These are phyloP conservation scores for Biston stratarius DNA, from an alignment of 2,888 invertebrate species.

Conservation along the genomic window DNA sequence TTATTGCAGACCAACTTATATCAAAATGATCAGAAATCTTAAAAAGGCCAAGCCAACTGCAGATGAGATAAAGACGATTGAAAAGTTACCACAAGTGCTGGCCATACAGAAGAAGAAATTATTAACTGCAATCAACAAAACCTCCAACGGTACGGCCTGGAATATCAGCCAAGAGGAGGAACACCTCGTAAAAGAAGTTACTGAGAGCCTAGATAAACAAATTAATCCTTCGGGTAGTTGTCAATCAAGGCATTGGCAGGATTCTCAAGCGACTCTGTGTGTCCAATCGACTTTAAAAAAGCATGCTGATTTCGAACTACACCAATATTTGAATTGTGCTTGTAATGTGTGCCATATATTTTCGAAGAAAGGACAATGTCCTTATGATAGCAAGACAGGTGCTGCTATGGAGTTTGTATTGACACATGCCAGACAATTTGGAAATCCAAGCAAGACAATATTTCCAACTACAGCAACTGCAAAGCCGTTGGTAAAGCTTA, in stretches of 20 bases:
- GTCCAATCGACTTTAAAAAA: neutral
- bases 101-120: slow-evolving; percentile 13
- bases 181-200: neutral
- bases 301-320: neutral
- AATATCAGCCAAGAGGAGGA: neutral
- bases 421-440: slow-evolving; percentile 5
- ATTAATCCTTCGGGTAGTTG: no score
- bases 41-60: neutral
- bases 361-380: neutral
- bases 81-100: slow-evolving; percentile 7
- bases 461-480: neutral
- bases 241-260: neutral
- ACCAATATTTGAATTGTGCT: slow-evolving; percentile 5
- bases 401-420: neutral
- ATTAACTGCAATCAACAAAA: slow-evolving; percentile 7
- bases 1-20: neutral
- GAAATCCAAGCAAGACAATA: slow-evolving; percentile 2
- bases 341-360: neutral
- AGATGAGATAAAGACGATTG: neutral
- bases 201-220: neutral
- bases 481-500: neutral
- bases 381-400: neutral
- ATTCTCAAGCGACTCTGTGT: neutral
- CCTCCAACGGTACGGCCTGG: neutral
- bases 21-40: neutral